These are phyloP conservation scores for Trachelus iudaicus DNA, from an alignment of 2,888 invertebrate genomes.

Conservation along the genomic window DNA sequence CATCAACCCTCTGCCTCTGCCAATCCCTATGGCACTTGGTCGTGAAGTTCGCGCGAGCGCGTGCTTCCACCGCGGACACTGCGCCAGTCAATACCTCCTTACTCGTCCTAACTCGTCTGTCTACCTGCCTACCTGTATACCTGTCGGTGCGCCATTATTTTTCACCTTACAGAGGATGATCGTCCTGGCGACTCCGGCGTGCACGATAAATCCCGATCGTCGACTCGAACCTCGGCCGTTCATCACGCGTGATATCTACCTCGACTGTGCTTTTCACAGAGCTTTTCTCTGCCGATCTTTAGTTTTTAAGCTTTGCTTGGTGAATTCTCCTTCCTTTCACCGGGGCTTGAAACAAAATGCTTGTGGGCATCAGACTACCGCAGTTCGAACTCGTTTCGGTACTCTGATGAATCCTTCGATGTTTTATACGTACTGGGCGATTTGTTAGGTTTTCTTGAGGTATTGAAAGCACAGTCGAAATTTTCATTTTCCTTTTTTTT, in stretches of 20 bases:
- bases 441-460: not conserved
- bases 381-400: not conserved
- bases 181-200: not conserved
- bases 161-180: not conserved
- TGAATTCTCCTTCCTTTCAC: not conserved
- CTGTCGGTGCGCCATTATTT: not conserved
- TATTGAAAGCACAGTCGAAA: not conserved
- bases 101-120: conserved; percentile 12
- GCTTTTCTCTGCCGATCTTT: not conserved
- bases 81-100: conserved; percentile 43
- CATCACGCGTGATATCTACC: not conserved
- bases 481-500: not conserved
- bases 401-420: not conserved
- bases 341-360: not conserved
- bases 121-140: not conserved
- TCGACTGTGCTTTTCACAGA: not conserved
- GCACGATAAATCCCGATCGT: not conserved
- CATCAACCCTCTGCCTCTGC: conserved; percentile 11
- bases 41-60: conserved; percentile 42
- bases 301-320: not conserved
- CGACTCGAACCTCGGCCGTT: not conserved
- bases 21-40: conserved; percentile 23
- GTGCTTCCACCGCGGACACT: conserved; percentile 27
- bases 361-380: not conserved
- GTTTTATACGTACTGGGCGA: not conserved